These are phyloP conservation scores for Artemia franciscana DNA, from an alignment of 1,140 invertebrate genomes.

Conservation along the genomic window DNA sequence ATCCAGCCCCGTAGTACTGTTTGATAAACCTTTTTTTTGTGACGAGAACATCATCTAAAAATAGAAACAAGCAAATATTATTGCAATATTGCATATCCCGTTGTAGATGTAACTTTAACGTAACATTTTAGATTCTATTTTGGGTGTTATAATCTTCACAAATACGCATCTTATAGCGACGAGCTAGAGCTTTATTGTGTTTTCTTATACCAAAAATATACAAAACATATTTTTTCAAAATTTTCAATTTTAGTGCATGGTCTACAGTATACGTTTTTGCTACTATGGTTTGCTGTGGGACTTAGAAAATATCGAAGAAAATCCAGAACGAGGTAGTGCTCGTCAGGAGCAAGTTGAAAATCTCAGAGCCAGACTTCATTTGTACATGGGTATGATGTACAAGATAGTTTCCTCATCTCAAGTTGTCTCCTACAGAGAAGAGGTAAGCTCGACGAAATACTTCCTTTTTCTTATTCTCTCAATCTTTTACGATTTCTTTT, in stretches of 20 bases:
- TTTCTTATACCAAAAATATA: constrained; percentile 11
- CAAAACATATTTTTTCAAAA: constrained; percentile 6
- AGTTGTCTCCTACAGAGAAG: constrained; percentile 27
- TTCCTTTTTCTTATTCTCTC: constrained; percentile 7
- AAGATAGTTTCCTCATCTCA: constrained; percentile 33
- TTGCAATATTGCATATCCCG: too few species aligned
- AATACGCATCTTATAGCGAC: too few species aligned
- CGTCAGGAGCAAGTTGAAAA: constrained; percentile 19
- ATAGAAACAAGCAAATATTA: too few species aligned
- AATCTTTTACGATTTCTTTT: too few species aligned
- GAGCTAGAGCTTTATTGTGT: too few species aligned
- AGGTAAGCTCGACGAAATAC: constrained; percentile 17
- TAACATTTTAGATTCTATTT: background rate
- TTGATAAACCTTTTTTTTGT: too few species aligned
- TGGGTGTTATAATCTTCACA: too few species aligned
- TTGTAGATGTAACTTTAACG: too few species aligned
- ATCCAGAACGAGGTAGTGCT: constrained; percentile 30
- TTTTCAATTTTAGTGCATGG: constrained; percentile 38
- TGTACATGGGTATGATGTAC: constrained; percentile 48
- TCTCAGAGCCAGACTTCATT: constrained; percentile 37
- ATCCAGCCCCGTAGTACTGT: too few species aligned
- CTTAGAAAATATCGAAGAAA: constrained; percentile 51
- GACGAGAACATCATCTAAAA: too few species aligned
- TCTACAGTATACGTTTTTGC: constrained; percentile 65
- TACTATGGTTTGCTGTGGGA: constrained; percentile 77